Percentiles rank a stretch among this genome's conserved stretches.
These are phyloP conservation scores for Chondrosia reniformis DNA, from an alignment of 37 sponge, comb jelly and placozoan species.

Conservation along the genomic window DNA sequence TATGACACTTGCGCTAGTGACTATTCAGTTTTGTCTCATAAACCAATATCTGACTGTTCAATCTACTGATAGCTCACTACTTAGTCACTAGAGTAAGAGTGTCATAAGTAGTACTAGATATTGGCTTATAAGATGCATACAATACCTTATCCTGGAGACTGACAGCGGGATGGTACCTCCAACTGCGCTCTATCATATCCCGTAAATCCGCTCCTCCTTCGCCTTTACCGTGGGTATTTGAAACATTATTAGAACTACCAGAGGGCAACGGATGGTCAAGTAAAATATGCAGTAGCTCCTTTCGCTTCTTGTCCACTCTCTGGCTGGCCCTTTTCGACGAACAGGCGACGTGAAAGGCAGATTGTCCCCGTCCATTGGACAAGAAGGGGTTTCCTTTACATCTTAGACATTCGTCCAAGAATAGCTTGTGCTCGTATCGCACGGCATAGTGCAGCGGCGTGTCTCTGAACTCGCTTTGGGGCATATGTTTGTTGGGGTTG, in stretches of 20 bases:
- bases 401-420: constrained; percentile 36
- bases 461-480: constrained; percentile 30
- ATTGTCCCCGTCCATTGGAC: constrained; percentile 53
- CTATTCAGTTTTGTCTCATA: too few species aligned
- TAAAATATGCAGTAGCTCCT: constrained; percentile 43
- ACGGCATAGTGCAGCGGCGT: constrained; percentile 57
- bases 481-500: constrained; percentile 49
- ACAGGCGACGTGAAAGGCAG: constrained; percentile 69
- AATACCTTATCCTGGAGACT: not conserved
- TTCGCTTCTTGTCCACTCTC: constrained; percentile 17
- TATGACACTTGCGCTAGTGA: too few species aligned
- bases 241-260: not conserved
- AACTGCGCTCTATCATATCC: not conserved
- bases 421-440: constrained; percentile 24
- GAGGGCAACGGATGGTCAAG: constrained; percentile 23
- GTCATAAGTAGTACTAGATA: too few species aligned
- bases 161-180: constrained; percentile 8
- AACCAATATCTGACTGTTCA: too few species aligned
- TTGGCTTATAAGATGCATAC: too few species aligned
- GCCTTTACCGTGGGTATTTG: not conserved
- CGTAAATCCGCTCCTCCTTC: not conserved
- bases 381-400: constrained; percentile 52
- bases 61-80: too few species aligned
- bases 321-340: constrained; percentile 32
- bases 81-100: too few species aligned